Conservation (phyloP, 2,113 vertebrate genomes). For the Larimichthys crocea region DNA sequence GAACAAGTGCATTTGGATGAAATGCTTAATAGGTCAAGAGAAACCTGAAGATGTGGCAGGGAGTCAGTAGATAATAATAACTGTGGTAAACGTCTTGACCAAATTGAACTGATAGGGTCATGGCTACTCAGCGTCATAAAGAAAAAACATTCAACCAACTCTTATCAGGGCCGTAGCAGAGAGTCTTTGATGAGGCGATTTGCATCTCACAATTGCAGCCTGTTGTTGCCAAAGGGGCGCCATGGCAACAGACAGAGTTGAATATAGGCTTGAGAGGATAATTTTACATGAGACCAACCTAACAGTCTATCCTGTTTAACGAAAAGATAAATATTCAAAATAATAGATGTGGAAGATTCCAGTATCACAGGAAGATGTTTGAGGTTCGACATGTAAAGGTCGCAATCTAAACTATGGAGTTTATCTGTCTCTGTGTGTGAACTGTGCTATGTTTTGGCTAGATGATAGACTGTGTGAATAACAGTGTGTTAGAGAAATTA, state of each 20-base stretch:
- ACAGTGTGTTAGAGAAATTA: not conserved
- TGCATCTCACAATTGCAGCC: constrained; percentile 42
- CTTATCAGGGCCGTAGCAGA: constrained; percentile 20
- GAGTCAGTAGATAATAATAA: not conserved
- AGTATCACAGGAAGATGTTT: not conserved
- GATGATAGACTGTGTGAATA: not conserved
- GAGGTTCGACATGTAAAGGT: not conserved
- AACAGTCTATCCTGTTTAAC: not conserved
- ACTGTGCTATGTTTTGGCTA: not conserved
- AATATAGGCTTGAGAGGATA: constrained; percentile 7
- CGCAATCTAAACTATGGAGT: not conserved
- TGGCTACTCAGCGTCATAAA: not conserved
- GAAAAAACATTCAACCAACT: not conserved
- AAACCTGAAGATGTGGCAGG: not conserved
- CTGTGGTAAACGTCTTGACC: not conserved
- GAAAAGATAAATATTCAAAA: not conserved
- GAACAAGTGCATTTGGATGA: not conserved
- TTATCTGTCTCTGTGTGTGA: constrained; percentile 4
- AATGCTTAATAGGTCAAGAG: not conserved
- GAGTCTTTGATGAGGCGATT: constrained; percentile 35
- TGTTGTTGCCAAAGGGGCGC: constrained; percentile 10
- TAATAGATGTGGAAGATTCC: not conserved
- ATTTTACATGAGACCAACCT: constrained; percentile 22
- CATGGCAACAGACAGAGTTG: constrained; percentile 47
- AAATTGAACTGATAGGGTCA: not conserved